These are phyloP conservation scores for Amorpha juglandis DNA, from an alignment of 2,888 invertebrate genomes.

Conservation along the genomic window DNA sequence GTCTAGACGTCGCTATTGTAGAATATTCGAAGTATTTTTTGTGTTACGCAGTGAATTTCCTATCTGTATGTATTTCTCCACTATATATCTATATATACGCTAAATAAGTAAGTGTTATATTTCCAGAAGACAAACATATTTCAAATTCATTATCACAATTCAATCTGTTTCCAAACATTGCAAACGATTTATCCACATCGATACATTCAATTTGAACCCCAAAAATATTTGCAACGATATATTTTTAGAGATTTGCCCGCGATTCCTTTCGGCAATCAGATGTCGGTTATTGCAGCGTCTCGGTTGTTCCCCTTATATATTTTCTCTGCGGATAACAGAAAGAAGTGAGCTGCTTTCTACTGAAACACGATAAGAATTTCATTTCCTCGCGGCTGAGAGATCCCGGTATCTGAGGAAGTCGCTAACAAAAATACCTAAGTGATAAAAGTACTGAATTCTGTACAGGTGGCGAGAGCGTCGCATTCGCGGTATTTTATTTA, in stretches of 20 bases:
- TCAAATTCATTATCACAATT: background rate
- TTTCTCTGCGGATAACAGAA: conserved; percentile 79
- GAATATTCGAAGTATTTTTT: background rate
- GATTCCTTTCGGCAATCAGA: conserved; percentile 76
- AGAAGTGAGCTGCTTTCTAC: conserved; percentile 76
- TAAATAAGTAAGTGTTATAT: background rate
- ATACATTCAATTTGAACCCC: conserved; percentile 42
- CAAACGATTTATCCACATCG: conserved; percentile 28
- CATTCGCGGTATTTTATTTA: conserved; percentile 45
- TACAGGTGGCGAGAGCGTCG: conserved; percentile 58
- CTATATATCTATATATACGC: background rate
- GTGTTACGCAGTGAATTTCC: background rate
- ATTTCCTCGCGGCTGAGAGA: conserved; percentile 79
- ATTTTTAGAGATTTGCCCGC: conserved; percentile 63
- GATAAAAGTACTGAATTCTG: conserved; percentile 77
- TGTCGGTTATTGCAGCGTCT: conserved; percentile 68
- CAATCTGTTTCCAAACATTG: conserved; percentile 8
- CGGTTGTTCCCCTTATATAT: conserved; percentile 70
- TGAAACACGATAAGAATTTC: conserved; percentile 83
- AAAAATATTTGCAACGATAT: conserved; percentile 52
- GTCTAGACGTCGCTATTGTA: conserved; percentile 4
- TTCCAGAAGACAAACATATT: background rate
- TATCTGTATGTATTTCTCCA: background rate
- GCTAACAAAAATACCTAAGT: conserved; percentile 81
- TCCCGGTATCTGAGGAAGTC: conserved; percentile 80